These are phyloP conservation scores for Halcyon senegalensis DNA, from an alignment of 2,113 vertebrate species.

Conservation along the genomic window DNA sequence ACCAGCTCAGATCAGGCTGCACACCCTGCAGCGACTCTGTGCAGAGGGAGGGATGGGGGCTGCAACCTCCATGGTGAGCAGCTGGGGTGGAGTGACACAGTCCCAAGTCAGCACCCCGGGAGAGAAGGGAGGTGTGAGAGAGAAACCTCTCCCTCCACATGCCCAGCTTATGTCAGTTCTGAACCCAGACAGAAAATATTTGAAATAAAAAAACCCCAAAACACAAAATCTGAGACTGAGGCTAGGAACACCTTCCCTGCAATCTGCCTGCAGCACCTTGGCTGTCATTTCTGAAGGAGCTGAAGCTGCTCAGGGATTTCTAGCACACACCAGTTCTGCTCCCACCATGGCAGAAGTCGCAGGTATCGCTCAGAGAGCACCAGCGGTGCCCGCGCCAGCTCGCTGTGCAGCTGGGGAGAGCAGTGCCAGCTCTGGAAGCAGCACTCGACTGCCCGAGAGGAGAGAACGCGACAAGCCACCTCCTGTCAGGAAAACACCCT, in stretches of 20 bases:
- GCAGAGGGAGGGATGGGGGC: conserved; percentile 24
- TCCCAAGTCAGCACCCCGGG: not conserved
- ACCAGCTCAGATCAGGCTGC: conserved; percentile 16
- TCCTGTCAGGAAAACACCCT: not conserved
- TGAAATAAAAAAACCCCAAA: not conserved
- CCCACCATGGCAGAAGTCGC: not conserved
- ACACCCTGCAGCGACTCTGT: not conserved
- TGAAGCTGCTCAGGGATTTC: not conserved
- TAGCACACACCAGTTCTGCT: not conserved
- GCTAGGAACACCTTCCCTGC: conserved; percentile 13
- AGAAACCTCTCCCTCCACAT: conserved; percentile 20
- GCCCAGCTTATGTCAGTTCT: conserved; percentile 1
- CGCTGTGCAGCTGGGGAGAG: not conserved
- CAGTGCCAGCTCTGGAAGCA: not conserved
- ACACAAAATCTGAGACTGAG: not conserved
- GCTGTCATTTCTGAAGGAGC: not conserved
- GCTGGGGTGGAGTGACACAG: not conserved
- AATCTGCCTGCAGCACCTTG: not conserved
- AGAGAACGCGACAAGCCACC: not conserved
- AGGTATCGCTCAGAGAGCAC: not conserved
- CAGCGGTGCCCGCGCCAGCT: not conserved
- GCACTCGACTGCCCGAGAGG: rapidly evolving
- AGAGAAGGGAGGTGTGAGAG: not conserved
- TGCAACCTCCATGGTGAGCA: not conserved
- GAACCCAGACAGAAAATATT: conserved; percentile 1